Conservation (phyloP, 2,797 vertebrate species). For the Rhabdophis nuchalis region DNA sequence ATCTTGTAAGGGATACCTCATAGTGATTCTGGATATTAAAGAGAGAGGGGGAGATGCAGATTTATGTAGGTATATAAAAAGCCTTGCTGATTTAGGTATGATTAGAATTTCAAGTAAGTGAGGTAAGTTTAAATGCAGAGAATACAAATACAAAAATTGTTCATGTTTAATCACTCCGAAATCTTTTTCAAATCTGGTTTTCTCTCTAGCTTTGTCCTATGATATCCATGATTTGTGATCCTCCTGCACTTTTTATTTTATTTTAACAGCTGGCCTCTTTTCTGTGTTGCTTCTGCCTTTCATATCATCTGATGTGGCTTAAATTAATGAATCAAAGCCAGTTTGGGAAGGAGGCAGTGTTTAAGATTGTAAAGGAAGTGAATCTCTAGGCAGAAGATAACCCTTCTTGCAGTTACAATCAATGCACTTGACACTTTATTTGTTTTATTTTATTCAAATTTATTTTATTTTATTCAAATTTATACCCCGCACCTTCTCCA, state of each 20-base stretch:
- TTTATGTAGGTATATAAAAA: conserved; percentile 92
- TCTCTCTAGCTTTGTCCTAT: conserved; percentile 67
- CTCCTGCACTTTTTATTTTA: conserved; percentile 58
- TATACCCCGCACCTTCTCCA: too few species aligned
- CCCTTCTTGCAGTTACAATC: conserved; percentile 86
- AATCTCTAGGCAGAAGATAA: conserved; percentile 80
- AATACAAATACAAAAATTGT: conserved; percentile 80
- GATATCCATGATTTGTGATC: conserved; percentile 56
- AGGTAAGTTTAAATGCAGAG: conserved; percentile 81
- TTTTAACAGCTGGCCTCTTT: conserved; percentile 67
- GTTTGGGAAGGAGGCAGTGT: conserved; percentile 62
- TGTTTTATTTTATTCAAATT: too few species aligned
- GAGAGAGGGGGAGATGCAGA: conserved; percentile 77
- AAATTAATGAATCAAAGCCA: conserved; percentile 71
- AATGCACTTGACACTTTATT: conserved; percentile 87
- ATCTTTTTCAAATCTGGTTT: conserved; percentile 80
- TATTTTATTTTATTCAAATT: too few species aligned
- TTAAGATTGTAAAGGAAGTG: conserved; percentile 72
- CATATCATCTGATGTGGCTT: conserved; percentile 68
- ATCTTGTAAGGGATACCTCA: conserved; percentile 74
- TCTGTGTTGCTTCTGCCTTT: conserved; percentile 67
- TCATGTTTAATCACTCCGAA: conserved; percentile 77
- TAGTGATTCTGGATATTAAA: conserved; percentile 78
- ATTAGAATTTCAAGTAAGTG: conserved; percentile 86
- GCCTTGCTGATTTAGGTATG: conserved; percentile 84